Conservation (phyloP, 2,797 vertebrate species). For the Channallabes apus region DNA sequence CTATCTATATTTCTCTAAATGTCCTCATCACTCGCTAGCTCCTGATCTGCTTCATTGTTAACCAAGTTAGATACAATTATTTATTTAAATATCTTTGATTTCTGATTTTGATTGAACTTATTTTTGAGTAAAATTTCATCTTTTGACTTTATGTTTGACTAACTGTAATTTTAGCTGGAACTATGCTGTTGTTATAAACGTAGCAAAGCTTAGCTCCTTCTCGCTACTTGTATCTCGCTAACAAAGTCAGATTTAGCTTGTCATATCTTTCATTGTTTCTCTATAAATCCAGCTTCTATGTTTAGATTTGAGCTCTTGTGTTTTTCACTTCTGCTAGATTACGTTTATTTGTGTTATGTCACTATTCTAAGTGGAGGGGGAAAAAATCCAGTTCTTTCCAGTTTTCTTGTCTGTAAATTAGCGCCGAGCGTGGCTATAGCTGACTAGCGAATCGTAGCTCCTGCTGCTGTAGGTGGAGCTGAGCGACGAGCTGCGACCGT, state of each 20-base stretch:
- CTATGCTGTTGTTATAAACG: background rate
- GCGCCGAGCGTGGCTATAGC: constrained; percentile 72
- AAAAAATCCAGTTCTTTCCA: constrained; percentile 16
- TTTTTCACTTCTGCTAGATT: background rate
- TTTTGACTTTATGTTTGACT: background rate
- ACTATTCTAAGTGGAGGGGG: background rate
- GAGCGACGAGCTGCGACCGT: constrained; percentile 72
- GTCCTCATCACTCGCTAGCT: background rate
- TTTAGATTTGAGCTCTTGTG: background rate
- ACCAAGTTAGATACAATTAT: background rate
- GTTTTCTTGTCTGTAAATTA: constrained; percentile 49
- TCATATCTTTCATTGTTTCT: background rate
- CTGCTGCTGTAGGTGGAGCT: constrained; percentile 70
- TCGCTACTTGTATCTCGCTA: background rate
- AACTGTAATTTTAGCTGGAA: background rate
- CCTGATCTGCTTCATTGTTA: background rate
- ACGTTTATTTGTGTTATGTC: background rate
- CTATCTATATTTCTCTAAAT: background rate
- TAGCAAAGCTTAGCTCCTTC: background rate
- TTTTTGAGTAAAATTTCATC: background rate
- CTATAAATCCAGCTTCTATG: background rate
- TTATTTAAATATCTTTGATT: too few species aligned
- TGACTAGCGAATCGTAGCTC: constrained; percentile 60
- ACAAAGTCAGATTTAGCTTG: background rate
- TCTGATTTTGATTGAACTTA: background rate